Conservation (phyloP, 1,140 invertebrate species). For the Epicauta chinensis region DNA sequence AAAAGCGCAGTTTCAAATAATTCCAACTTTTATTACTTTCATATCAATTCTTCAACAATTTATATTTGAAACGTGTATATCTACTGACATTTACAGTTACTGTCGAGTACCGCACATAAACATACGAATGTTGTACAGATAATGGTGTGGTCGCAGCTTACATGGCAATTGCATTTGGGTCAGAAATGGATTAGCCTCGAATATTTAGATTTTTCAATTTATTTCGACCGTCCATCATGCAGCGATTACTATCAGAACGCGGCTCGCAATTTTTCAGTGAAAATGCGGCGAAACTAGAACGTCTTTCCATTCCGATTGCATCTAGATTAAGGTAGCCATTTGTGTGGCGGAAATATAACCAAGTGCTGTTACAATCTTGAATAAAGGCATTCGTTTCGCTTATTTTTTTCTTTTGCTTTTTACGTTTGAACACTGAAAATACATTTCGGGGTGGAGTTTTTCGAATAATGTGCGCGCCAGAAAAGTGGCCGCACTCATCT, state of each 20-base stretch:
- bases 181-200: slow-evolving; percentile 28
- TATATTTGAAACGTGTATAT: too few species aligned
- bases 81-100: neutral
- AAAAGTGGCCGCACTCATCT: slow-evolving; percentile 17
- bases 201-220: slow-evolving; percentile 20
- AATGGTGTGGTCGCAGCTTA: slow-evolving; percentile 17
- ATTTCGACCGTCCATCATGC: slow-evolving; percentile 8
- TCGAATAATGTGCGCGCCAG: slow-evolving; percentile 18
- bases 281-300: neutral
- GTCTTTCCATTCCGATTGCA: slow-evolving; percentile 20
- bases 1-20: too few species aligned
- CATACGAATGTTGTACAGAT: slow-evolving; percentile 7
- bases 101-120: neutral
- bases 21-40: too few species aligned
- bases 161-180: slow-evolving; percentile 32
- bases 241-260: too few species aligned
- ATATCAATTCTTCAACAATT: too few species aligned
- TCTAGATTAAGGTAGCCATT: slow-evolving; percentile 22
- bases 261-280: too few species aligned
- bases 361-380: slow-evolving; percentile 16
- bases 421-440: slow-evolving; percentile 20
- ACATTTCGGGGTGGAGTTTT: slow-evolving; percentile 14
- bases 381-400: slow-evolving; percentile 19
- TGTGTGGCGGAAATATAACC: slow-evolving; percentile 21
- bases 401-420: too few species aligned